These are phyloP conservation scores for Drosophila sturtevanti DNA, from an alignment of 1,140 invertebrate genomes.

Conservation along the genomic window DNA sequence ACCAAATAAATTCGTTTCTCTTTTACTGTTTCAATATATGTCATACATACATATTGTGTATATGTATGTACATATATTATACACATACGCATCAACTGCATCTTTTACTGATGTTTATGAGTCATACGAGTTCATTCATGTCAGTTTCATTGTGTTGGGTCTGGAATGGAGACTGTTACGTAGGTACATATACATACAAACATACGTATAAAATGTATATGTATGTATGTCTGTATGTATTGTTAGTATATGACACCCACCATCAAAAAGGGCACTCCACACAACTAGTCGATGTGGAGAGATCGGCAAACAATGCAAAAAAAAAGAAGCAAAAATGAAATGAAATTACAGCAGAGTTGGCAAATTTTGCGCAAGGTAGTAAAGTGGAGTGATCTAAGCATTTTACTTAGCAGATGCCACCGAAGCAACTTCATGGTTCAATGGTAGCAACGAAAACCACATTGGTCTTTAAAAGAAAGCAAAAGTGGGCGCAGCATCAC, in stretches of 20 bases:
- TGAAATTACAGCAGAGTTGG: slow-evolving; percentile 16
- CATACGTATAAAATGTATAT: too few species aligned
- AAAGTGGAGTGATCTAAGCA: slow-evolving; percentile 7
- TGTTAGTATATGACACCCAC: not conserved
- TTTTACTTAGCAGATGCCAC: slow-evolving; percentile 1
- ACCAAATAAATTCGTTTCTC: not conserved
- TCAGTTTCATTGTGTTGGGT: slow-evolving; percentile 23
- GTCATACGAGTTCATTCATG: slow-evolving; percentile 64
- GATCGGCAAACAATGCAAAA: slow-evolving; percentile 2
- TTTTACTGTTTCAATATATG: not conserved
- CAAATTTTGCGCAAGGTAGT: slow-evolving; percentile 43
- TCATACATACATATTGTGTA: too few species aligned
- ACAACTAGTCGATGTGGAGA: not conserved
- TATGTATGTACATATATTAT: not conserved
- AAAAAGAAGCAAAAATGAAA: not conserved
- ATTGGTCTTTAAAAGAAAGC: slow-evolving; percentile 58
- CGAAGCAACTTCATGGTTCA: slow-evolving; percentile 20
- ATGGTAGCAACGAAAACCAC: slow-evolving; percentile 29
- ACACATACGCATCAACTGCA: slow-evolving; percentile 18
- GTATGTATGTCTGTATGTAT: not conserved
- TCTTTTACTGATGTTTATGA: slow-evolving; percentile 44
- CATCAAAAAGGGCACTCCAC: slow-evolving; percentile 11
- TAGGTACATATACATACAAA: slow-evolving; percentile 8
- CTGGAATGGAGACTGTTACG: slow-evolving; percentile 17
- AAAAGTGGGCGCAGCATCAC: slow-evolving; percentile 56